Percentiles rank a stretch among this genome's conserved stretches.
phyloP scores from a whole-genome alignment of 2,113 vertebrate genomes.

The Carettochelys insculpta region DNA sequence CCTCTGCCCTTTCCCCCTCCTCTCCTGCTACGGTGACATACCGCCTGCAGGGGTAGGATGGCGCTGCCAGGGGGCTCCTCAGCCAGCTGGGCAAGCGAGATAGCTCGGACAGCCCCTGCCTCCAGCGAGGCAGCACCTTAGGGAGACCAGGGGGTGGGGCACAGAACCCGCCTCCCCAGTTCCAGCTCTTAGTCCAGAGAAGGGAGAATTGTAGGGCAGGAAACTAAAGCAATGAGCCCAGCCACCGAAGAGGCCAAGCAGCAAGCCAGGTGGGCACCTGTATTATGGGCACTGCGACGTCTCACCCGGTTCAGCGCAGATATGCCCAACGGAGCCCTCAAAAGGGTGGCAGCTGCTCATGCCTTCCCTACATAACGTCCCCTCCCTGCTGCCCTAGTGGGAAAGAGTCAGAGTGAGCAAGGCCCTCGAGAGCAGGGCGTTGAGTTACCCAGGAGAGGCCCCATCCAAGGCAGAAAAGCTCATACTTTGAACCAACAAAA shows the following conservation, averaged over 20 bases:
- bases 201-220: background rate
- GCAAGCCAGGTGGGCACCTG: background rate
- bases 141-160: background rate
- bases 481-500: background rate
- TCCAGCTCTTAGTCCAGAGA: background rate
- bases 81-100: background rate
- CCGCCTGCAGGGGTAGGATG: background rate
- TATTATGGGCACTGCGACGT: background rate
- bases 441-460: background rate
- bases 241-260: background rate
- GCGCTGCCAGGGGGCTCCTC: background rate
- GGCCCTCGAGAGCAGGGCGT: background rate
- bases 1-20: background rate
- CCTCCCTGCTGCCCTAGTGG: rapidly evolving
- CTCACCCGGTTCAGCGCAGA: background rate
- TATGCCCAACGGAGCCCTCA: background rate
- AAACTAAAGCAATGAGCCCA: background rate
- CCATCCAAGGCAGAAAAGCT: background rate
- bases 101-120: background rate
- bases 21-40: background rate
- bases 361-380: background rate
- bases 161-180: background rate
- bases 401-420: background rate
- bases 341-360: background rate
- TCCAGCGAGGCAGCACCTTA: background rate